Evolutionary conservation across 2,888 invertebrate genomes (phyloP).

Genomic region (Pachymerium ferrugineum): DNA sequence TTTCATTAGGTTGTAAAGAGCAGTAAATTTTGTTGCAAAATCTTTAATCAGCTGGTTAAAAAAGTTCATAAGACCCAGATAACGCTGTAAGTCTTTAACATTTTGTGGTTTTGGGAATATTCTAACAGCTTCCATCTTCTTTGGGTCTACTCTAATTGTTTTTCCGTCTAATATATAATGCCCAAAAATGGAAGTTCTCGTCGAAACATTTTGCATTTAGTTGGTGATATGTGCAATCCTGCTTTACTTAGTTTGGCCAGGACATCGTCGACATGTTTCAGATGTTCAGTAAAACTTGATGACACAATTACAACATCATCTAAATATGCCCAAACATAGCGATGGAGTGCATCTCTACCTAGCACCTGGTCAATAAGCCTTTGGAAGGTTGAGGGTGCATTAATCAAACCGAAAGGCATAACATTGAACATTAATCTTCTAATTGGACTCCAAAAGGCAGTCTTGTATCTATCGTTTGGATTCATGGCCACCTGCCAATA

Average conservation of each 20-base stretch:
- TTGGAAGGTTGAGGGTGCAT: background rate
- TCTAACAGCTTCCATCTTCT: no score
- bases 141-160: no score
- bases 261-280: background rate
- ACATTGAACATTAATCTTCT: background rate
- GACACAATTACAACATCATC: background rate
- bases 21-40: no score
- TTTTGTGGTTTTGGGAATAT: no score
- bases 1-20: no score
- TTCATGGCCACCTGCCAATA: background rate
- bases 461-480: background rate
- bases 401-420: background rate
- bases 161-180: no score
- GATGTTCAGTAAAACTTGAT: background rate
- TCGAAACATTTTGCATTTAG: background rate
- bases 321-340: background rate
- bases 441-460: background rate
- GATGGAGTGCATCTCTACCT: background rate
- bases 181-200: background rate
- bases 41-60: no score
- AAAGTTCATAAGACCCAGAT: no score
- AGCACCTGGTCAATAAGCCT: background rate
- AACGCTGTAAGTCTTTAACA: no score
- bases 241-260: background rate
- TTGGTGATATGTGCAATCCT: background rate